Conservation (phyloP, 1,140 invertebrate species). For the Ctenoplectra terminalis region DNA sequence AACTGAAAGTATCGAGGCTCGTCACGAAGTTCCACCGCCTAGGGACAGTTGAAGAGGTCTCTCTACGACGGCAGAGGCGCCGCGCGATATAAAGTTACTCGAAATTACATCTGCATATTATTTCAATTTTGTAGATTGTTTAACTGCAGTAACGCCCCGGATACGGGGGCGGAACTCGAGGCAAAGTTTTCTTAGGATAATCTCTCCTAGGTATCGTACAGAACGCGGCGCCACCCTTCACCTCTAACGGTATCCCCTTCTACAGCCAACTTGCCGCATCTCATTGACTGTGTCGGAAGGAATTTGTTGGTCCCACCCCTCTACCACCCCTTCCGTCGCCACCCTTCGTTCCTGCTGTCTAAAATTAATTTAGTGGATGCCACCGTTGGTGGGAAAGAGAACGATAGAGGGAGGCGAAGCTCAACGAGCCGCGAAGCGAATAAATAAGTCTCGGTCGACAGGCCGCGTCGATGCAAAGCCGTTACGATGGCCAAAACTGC, state of each 20-base stretch:
- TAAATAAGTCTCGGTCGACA: constrained; percentile 58
- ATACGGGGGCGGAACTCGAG: constrained; percentile 52
- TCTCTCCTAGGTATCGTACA: constrained; percentile 66
- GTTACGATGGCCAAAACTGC: constrained; percentile 26
- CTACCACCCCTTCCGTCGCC: too few relatives aligned
- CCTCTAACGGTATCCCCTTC: background rate
- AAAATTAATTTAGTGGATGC: constrained; percentile 66
- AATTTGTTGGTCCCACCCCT: constrained; percentile 61
- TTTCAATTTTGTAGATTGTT: constrained; percentile 76
- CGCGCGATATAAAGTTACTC: constrained; percentile 72
- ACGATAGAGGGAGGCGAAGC: background rate
- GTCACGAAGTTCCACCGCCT: constrained; percentile 55
- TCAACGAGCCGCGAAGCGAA: constrained; percentile 65
- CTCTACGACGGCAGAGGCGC: background rate
- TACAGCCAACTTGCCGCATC: constrained; percentile 63
- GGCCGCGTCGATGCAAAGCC: constrained; percentile 47
- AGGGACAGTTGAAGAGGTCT: constrained; percentile 58
- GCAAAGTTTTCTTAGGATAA: constrained; percentile 74
- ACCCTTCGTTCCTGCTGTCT: constrained; percentile 33
- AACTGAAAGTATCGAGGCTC: constrained; percentile 37
- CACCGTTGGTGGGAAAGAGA: background rate
- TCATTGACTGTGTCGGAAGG: constrained; percentile 70
- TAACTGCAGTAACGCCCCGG: constrained; percentile 68
- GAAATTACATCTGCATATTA: constrained; percentile 77
- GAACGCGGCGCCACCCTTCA: constrained; percentile 1